Percentiles rank a stretch among this genome's conserved stretches.
Evolutionary conservation across 1,140 invertebrate genomes (phyloP).

Genomic region (Drosophila asahinai): DNA sequence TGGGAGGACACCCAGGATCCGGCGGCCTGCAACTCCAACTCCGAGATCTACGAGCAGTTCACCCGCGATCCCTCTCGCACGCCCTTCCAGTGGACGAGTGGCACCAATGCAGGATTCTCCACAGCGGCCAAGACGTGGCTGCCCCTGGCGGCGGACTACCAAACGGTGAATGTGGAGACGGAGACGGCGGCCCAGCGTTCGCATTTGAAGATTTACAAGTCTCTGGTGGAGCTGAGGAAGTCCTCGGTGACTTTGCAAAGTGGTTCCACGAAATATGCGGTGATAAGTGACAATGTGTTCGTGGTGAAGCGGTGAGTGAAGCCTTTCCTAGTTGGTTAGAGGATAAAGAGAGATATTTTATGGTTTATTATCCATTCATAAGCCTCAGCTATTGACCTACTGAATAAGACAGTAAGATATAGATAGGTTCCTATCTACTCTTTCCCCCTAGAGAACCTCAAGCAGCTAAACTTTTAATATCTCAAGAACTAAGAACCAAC

Average conservation of each 20-base stretch:
- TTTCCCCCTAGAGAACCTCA: too few species aligned
- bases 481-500: not conserved
- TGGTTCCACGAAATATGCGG: constrained; percentile 78
- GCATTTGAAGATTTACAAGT: constrained; percentile 78
- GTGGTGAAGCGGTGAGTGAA: constrained; percentile 75
- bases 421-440: too few species aligned
- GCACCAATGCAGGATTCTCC: constrained; percentile 86
- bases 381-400: not conserved
- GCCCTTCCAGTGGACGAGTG: constrained; percentile 91
- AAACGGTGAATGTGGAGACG: constrained; percentile 85
- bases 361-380: too few species aligned
- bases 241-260: constrained; percentile 64
- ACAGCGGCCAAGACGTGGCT: constrained; percentile 87
- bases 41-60: constrained; percentile 82
- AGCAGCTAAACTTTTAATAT: too few species aligned
- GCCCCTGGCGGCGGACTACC: constrained; percentile 88
- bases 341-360: too few species aligned
- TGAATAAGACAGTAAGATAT: not conserved
- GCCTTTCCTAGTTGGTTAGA: not conserved
- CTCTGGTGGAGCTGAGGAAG: constrained; percentile 57
- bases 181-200: constrained; percentile 55
- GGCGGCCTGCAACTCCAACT: constrained; percentile 86
- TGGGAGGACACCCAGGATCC: constrained; percentile 86
- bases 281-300: constrained; percentile 81
- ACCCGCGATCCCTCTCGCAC: constrained; percentile 90